These are phyloP conservation scores for Tetrapedia diversipes DNA, from an alignment of 2,888 invertebrate species.

Conservation along the genomic window DNA sequence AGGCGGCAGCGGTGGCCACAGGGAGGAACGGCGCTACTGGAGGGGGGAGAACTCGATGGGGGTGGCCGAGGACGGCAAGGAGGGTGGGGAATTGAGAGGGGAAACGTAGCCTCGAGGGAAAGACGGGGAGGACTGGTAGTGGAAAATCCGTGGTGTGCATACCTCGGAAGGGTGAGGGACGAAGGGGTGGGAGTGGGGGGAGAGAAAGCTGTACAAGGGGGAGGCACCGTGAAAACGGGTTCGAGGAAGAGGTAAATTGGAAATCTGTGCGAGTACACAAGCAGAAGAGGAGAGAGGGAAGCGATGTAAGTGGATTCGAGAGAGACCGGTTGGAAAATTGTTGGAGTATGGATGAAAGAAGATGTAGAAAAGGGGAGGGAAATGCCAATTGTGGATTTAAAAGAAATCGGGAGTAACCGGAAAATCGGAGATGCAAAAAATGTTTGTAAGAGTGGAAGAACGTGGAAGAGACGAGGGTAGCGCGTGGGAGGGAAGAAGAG, in stretches of 20 bases:
- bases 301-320: background rate
- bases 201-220: background rate
- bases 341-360: background rate
- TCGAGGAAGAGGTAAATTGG: background rate
- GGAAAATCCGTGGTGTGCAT: conserved; percentile 1
- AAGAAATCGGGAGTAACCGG: background rate
- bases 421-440: background rate
- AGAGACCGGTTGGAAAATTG: background rate
- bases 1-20: background rate
- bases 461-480: background rate
- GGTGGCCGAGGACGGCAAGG: background rate
- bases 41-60: conserved; percentile 15
- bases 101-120: conserved; percentile 1
- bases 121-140: conserved; percentile 4
- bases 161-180: background rate
- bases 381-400: background rate
- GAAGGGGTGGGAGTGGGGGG: background rate
- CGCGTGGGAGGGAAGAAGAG: background rate
- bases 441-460: background rate
- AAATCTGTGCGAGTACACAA: background rate
- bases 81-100: background rate
- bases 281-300: background rate
- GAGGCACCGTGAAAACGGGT: background rate
- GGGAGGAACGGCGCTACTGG: conserved; percentile 11
- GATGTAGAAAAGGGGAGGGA: background rate